phyloP scores from a whole-genome alignment of 2,888 invertebrate species.

The Ophioninae sp. region DNA sequence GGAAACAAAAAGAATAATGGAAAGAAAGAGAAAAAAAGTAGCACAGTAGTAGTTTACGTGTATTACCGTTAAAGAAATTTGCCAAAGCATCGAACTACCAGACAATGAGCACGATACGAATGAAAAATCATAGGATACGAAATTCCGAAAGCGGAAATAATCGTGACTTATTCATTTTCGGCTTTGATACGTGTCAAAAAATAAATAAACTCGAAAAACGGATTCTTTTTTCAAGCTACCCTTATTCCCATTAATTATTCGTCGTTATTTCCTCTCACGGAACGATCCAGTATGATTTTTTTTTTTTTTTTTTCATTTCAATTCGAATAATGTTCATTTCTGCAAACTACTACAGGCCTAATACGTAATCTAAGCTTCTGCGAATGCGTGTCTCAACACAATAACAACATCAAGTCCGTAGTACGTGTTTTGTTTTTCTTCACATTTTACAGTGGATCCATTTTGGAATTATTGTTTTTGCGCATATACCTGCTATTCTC shows the following conservation, averaged over 20 bases:
- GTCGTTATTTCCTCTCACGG: neutral
- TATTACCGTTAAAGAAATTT: slow-evolving; percentile 53
- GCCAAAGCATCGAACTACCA: slow-evolving; percentile 64
- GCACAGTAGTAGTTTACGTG: slow-evolving; percentile 47
- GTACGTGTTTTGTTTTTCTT: slow-evolving; percentile 59
- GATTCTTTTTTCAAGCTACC: neutral
- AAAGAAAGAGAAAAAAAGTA: slow-evolving; percentile 29
- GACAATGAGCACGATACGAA: slow-evolving; percentile 40
- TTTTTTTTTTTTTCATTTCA: slow-evolving; percentile 22
- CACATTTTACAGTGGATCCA: slow-evolving; percentile 69
- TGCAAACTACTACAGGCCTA: slow-evolving; percentile 59
- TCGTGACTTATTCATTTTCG: neutral
- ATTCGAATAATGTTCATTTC: slow-evolving; percentile 39
- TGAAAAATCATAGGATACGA: slow-evolving; percentile 40
- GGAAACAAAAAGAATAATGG: slow-evolving; percentile 22
- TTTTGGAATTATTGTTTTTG: slow-evolving; percentile 13
- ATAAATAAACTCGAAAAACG: neutral
- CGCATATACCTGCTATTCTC: neutral
- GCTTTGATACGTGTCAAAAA: neutral
- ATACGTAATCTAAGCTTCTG: slow-evolving; percentile 68
- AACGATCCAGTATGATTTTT: slow-evolving; percentile 12
- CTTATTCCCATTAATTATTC: neutral
- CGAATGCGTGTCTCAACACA: slow-evolving; percentile 69
- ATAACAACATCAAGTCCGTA: slow-evolving; percentile 70
- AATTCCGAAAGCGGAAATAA: slow-evolving; percentile 5